phyloP scores from a whole-genome alignment of 2,113 vertebrate genomes.

The Crotalus viridis region DNA sequence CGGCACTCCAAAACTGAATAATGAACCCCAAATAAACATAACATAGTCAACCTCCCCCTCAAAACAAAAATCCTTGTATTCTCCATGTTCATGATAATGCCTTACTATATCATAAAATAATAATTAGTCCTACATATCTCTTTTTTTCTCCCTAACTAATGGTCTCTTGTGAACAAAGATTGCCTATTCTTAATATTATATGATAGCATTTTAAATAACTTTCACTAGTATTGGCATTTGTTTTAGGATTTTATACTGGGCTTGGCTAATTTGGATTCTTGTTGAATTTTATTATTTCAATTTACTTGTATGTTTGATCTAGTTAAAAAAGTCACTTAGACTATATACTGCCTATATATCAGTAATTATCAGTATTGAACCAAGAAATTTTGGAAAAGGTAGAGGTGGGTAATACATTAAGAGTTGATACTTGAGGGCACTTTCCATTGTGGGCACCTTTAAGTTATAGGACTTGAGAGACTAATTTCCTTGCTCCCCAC shows the following conservation, averaged over 20 bases:
- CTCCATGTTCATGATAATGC: background rate
- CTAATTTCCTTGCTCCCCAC: background rate
- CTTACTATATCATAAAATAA: background rate
- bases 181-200: background rate
- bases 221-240: background rate
- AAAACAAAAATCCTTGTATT: background rate
- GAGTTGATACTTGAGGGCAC: background rate
- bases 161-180: background rate
- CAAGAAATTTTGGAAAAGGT: background rate
- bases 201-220: background rate
- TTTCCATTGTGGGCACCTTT: background rate
- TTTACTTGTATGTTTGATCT: background rate
- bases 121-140: background rate
- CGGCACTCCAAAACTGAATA: background rate
- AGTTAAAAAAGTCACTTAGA: background rate
- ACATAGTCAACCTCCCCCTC: background rate
- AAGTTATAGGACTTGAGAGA: background rate
- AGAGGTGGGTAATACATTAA: background rate
- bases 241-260: background rate
- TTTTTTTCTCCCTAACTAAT: background rate
- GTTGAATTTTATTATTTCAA: background rate
- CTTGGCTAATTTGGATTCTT: background rate
- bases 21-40: background rate
- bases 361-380: background rate
- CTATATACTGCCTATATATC: background rate